These are phyloP conservation scores for Stegodyphus mimosarum DNA, from an alignment of 1,140 invertebrate species.

Conservation along the genomic window DNA sequence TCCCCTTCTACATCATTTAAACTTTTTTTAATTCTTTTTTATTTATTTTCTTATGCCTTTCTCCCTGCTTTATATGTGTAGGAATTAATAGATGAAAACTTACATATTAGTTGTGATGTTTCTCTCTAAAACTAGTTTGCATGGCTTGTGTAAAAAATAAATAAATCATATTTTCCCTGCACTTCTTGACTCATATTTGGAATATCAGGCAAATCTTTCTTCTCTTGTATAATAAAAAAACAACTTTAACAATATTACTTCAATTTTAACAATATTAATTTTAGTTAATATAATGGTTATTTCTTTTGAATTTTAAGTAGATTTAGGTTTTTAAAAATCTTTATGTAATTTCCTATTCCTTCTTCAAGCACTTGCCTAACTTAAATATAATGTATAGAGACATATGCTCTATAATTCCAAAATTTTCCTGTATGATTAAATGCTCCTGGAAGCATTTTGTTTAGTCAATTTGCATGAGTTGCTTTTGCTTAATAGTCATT, in stretches of 20 bases:
- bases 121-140: too few species aligned
- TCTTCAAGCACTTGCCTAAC: not conserved
- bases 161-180: too few species aligned
- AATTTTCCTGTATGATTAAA: not conserved
- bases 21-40: not conserved
- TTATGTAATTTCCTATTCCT: constrained; percentile 8
- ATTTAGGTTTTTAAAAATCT: not conserved
- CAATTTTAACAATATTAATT: too few species aligned
- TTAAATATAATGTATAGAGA: not conserved
- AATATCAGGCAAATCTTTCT: too few species aligned
- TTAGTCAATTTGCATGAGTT: constrained; percentile 4
- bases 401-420: not conserved
- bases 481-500: not conserved
- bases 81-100: too few species aligned
- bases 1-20: not conserved
- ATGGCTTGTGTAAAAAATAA: too few species aligned
- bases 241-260: too few species aligned
- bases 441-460: constrained; percentile 1
- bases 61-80: not conserved
- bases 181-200: too few species aligned
- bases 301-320: not conserved
- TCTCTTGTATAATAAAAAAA: too few species aligned
- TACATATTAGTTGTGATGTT: too few species aligned
- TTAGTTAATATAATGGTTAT: too few species aligned
- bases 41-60: not conserved